Evolutionary conservation across 2,888 invertebrate species (phyloP).

Genomic region (Chesias legatella): DNA sequence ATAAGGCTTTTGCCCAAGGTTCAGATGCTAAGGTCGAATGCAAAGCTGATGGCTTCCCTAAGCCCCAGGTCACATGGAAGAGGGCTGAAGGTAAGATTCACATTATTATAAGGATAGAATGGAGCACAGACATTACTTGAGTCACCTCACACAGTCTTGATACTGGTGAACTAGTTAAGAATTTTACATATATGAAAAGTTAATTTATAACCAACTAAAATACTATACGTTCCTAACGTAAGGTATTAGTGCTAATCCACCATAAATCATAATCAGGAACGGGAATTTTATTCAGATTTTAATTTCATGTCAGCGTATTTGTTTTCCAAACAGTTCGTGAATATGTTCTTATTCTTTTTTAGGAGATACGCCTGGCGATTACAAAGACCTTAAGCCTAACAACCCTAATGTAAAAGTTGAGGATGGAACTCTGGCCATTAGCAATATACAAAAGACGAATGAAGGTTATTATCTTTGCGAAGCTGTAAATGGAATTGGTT

Average conservation of each 20-base stretch:
- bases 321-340: too few relatives aligned
- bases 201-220: too few relatives aligned
- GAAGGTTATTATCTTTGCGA: slow-evolving; percentile 98
- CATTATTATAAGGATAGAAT: not conserved
- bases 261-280: too few relatives aligned
- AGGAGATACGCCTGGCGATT: slow-evolving; percentile 96
- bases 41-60: slow-evolving; percentile 97
- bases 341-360: slow-evolving; percentile 31
- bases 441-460: slow-evolving; percentile 95
- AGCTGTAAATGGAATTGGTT: slow-evolving; percentile 97
- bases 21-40: slow-evolving; percentile 97
- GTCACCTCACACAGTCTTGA: too few relatives aligned
- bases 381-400: slow-evolving; percentile 94
- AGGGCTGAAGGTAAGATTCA: slow-evolving; percentile 90
- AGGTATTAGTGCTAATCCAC: too few relatives aligned
- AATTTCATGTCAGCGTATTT: too few relatives aligned
- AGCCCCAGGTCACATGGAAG: slow-evolving; percentile 96
- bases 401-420: slow-evolving; percentile 95
- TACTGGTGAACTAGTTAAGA: too few relatives aligned
- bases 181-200: too few relatives aligned
- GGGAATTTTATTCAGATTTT: too few relatives aligned
- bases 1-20: slow-evolving; percentile 96
- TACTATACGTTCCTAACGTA: too few relatives aligned
- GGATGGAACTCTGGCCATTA: slow-evolving; percentile 94
- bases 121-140: too few relatives aligned